Conservation (phyloP, 2,113 vertebrate species). For the Tragelaphus strepsiceros region DNA sequence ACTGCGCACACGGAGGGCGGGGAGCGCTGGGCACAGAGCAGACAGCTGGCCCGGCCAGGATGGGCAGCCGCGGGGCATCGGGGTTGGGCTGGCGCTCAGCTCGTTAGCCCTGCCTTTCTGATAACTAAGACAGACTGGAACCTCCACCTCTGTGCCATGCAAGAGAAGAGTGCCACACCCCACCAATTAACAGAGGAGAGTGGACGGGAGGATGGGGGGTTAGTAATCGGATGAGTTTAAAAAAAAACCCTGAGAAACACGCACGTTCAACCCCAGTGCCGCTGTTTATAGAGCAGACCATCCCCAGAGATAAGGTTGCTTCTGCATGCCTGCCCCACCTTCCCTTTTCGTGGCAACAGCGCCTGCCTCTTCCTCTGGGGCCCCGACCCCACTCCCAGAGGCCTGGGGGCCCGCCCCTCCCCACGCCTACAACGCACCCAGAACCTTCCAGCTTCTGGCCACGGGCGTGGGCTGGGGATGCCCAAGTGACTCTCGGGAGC, state of each 20-base stretch:
- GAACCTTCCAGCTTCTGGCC: not conserved
- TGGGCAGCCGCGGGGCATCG: rapidly evolving
- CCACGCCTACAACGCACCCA: not conserved
- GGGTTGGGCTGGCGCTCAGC: rapidly evolving
- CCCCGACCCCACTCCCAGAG: rapidly evolving
- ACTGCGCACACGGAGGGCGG: rapidly evolving
- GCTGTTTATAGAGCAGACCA: not conserved
- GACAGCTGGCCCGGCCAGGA: rapidly evolving
- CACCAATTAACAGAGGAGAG: rapidly evolving
- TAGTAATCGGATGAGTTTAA: not conserved
- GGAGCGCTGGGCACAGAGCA: rapidly evolving
- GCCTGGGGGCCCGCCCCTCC: not conserved
- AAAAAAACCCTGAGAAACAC: not conserved
- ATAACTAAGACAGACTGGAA: rapidly evolving
- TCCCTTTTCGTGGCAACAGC: rapidly evolving
- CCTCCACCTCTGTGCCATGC: rapidly evolving
- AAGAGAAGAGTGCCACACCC: not conserved
- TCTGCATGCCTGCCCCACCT: not conserved
- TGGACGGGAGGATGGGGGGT: not conserved
- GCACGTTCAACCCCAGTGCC: rapidly evolving
- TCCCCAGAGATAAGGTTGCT: rapidly evolving
- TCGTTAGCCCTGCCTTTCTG: rapidly evolving
- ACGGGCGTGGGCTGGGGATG: not conserved
- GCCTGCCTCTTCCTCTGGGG: not conserved
- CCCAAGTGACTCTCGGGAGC: not conserved